Base-by-base conservation (phyloP, 2,888 invertebrate genomes). In the Calameuta pallipes region DNA sequence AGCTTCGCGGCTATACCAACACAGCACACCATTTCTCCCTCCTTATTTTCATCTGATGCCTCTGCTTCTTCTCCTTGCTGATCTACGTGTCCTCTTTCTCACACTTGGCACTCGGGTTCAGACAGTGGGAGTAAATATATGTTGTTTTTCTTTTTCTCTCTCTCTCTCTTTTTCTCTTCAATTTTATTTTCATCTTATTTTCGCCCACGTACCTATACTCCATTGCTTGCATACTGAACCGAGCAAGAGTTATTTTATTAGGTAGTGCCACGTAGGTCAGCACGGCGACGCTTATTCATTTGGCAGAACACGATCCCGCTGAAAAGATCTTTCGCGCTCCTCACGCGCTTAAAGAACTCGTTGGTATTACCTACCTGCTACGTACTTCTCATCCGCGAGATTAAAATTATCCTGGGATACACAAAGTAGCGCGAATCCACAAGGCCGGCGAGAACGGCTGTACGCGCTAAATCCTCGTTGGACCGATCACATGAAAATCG, bases 161-260 rank as follows among this genome's bases (percentile, higher is more conserved):
- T 74, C 35, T 76, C 74, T 34, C 76, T 74, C 81, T 80, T 56
- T 73, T 76, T 23, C 75, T 56, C 77, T 69, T 69, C 34, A 56
- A 68, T 69, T 74, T 35, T 69, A 79, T 82, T 82, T 83, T 81
- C 80, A 81, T 75, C 78, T 79, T 79, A 73, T 74, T 75, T 83
- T 80, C 78, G 80, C 80, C 82, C 81, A 82, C 82, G 79, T 75
- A 75, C 78, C 76, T 34, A 56, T 23, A 33, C 71, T 56, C 73
- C 74, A 31, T 68, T 68, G 33, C 73, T 30, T 33, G 71, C 33
- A 35, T 13, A 33, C 71, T 34, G 82, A 83, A 84, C 82, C 75
- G 80, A 82, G 82, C 82, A 84, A 76, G 78, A 80, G 82, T 84
- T 85, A 80, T 78, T 81, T 84, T 84, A 82, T 69, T 82, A 82